Base-by-base conservation (phyloP, 1,140 invertebrate genomes). In the Geopemphigus sp. region DNA sequence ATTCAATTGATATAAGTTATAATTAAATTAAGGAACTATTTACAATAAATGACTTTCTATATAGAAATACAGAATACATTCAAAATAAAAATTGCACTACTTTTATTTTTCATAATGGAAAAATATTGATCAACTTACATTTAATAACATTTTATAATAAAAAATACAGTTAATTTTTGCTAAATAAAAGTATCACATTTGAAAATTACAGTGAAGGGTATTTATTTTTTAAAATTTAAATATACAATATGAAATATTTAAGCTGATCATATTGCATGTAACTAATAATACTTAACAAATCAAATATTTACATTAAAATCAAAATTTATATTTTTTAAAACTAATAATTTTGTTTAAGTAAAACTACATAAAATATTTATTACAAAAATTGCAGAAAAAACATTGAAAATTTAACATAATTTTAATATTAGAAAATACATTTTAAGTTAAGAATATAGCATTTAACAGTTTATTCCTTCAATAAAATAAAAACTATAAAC, bases 351-450 rank as follows among this genome's bases (percentile, higher is more conserved):
- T 45, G 19, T 64, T 64, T 64, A 64, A 10, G 2, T 26, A 59
- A 24, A 11, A 8, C 22, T 12, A 59, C 22, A 59, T 24, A 24
- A 24, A 59, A 11, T 50, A 10, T 68, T 50, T 24, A 50, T 50
- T 24, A 68, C 12, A 68, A 19, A 50, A 17, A 68, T 50, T 50
- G 15, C 22, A 50, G 45, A 50, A 68, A 50, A 12, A 39, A 39
- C 32, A 39, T 39, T 8, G 3, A 39, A 3, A 24, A 14, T 68
- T 50, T 12, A 39, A 68, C 14, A 50, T 45, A 64, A 50, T 50
- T 50, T 68, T 50, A 68, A 50, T n/a, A 66, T 66, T 14, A 66
- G n/a, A 22, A 24, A 66, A 66, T 66, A 64, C 64, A 66, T 66
- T 66, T 66, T 50, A 26, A 50, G 11, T 68, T 17, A 24, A 50